phyloP scores from a whole-genome alignment of 2,113 vertebrate genomes.

The Perca flavescens region DNA sequence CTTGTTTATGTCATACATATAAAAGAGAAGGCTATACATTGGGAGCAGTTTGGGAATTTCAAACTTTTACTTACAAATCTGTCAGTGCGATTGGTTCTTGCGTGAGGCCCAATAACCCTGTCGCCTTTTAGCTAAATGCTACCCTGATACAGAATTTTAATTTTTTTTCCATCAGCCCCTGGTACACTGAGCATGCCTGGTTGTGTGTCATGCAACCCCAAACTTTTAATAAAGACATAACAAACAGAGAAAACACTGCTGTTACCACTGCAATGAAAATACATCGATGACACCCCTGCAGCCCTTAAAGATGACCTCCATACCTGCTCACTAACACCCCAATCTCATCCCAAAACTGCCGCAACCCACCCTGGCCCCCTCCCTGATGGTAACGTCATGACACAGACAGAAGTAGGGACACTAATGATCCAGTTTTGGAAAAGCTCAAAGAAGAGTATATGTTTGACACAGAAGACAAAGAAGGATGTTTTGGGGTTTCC shows the following conservation, averaged over 20 bases:
- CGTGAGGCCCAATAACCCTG: constrained; percentile 1
- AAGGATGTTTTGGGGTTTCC: constrained; percentile 43
- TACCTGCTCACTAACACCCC: constrained; percentile 16
- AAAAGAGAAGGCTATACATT: too few species aligned
- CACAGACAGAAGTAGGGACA: constrained; percentile 76
- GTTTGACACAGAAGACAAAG: constrained; percentile 80
- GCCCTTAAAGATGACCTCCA: constrained; percentile 7
- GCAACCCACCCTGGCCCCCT: constrained; percentile 30
- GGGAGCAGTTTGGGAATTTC: neutral
- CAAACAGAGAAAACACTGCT: constrained; percentile 15
- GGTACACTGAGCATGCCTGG: constrained; percentile 46
- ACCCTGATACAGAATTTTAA: neutral
- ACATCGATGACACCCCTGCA: constrained; percentile 9
- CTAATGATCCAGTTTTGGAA: constrained; percentile 61
- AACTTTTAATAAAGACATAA: constrained; percentile 28
- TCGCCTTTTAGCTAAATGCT: neutral
- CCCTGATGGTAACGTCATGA: constrained; percentile 72
- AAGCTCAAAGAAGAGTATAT: constrained; percentile 74
- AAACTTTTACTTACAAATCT: neutral
- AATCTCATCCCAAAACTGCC: neutral
- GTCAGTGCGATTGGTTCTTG: constrained; percentile 8
- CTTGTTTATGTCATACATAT: too few species aligned
- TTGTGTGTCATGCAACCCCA: constrained; percentile 37
- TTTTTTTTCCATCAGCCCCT: neutral
- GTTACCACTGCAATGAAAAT: neutral